These are phyloP conservation scores for Parnassius mnemosyne DNA, from an alignment of 2,888 invertebrate species.

Conservation along the genomic window DNA sequence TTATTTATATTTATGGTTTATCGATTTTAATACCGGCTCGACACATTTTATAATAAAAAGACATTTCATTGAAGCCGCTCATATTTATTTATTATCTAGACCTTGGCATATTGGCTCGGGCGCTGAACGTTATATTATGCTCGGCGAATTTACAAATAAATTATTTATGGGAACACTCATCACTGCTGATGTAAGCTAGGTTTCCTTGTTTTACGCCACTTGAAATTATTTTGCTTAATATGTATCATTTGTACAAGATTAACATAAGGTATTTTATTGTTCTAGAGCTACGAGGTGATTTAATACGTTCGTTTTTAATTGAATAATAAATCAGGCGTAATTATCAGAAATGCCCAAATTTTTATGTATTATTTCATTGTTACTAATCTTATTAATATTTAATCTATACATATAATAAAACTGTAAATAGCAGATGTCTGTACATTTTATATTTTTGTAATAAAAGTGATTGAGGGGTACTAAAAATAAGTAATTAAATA, in stretches of 20 bases:
- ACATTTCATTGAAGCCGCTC: conserved; percentile 26
- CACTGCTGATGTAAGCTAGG: conserved; percentile 10
- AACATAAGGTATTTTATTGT: not conserved
- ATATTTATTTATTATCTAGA: conserved; percentile 32
- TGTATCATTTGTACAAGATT: not conserved
- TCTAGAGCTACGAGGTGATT: too few relatives aligned
- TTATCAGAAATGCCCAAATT: too few relatives aligned
- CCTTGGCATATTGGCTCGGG: conserved; percentile 46
- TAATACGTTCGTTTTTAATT: too few relatives aligned
- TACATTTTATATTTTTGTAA: too few relatives aligned
- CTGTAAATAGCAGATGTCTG: too few relatives aligned
- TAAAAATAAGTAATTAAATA: too few relatives aligned
- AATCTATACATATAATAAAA: too few relatives aligned
- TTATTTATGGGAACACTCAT: conserved; percentile 20
- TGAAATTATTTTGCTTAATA: not conserved
- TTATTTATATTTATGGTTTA: conserved; percentile 2
- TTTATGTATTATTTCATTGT: too few relatives aligned
- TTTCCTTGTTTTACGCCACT: not conserved
- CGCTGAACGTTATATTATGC: conserved; percentile 24
- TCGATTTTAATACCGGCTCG: conserved; percentile 24
- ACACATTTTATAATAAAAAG: conserved; percentile 37
- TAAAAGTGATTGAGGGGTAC: too few relatives aligned
- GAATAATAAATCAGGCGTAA: too few relatives aligned
- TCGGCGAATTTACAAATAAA: conserved; percentile 24
- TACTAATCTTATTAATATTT: too few relatives aligned